Base-by-base conservation (phyloP, 2,888 invertebrate species). In the Tiliacea citrago region DNA sequence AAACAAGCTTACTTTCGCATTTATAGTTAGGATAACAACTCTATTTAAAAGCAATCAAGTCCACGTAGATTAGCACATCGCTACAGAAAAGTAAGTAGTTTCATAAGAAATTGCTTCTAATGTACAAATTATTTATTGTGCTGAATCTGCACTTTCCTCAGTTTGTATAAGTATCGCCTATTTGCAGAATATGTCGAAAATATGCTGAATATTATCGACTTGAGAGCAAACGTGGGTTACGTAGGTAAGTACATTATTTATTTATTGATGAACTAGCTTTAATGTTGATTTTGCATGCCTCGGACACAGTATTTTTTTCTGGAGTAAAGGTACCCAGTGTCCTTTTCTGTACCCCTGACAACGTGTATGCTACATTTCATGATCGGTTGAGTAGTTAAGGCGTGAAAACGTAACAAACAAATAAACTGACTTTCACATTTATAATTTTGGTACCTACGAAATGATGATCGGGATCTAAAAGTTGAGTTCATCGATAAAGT, bases 61-160 rank as follows among this genome's bases (percentile, higher is more conserved):
- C 49, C 42, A 18, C 21, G 10, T 45, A 63, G n/a, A 35, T 68
- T 0, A 29, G 13, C 18, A 47, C 47, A 57, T 51, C 21, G 18
- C 45, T 12, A 24, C n/a, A 53, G 9, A 67, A 53, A 73, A 62
- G 16, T 57, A 57, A 55, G 55, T 39, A 47, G 35, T 67, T 73
- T 51, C 55, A 35, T 21, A 63, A 75, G 67, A 79, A 79, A 75
- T 55, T 16, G 21, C 24, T 58, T 13, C 67, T 79, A 24, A 70
- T 55, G 58, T 70, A 62, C 51, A 47, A 76, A 71, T 80, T 61
- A 81, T 65, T 66, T 62, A 72, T 69, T 68, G 69, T n/a, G 61
- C 60, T 72, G 77, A 81, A 47, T 73, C 24, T 62, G 66, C 81
- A 58, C 53, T 67, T 81, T 81, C 10, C 21, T n/a, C 35, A 65